Evolutionary conservation across 2,113 vertebrate genomes (phyloP), one percentile per base, ranked within the genome.

Genomic region (Polyodon spathula): DNA sequence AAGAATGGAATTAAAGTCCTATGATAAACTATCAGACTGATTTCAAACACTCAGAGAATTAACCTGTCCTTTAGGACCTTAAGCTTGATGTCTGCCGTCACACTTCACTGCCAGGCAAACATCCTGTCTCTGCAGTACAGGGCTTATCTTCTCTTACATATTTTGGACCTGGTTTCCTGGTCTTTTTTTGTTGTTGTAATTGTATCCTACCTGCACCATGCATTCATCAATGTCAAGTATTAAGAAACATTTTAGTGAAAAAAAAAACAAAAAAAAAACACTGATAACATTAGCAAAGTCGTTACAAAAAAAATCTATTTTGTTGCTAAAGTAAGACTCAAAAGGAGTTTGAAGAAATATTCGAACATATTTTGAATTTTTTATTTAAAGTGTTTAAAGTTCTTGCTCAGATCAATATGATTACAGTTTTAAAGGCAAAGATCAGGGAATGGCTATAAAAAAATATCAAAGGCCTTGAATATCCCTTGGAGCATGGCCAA

Each of bases 211-310:
- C 80, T 86, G 84, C 87, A 91, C 81, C 74, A 84, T 76, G 77
- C 87, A 88, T 90, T 87, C 82, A 87, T 90, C 88, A 91, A 83
- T 48, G 81, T 88, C 88, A 86, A 78, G 76, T 81, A 66, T 80
- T 84, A 80, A 76, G 83, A 76, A 81, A 70, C 73, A 69, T 79
- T 81, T 77, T 79, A 60, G 54, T 52, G 46, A 61, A 55, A 66
- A 69, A 70, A 70, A 80, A 74, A 27, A 27, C 59, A 55, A 66
- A 69, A 70, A 70, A 80, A 74, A 27, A 27, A 1, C 27, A 73
- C 58, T 70, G 71, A 38, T 27, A 55, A 55, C 3, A 55, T 55
- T 55, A 55, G 14, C 53, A 55, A 17, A 50, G 48, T 50, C 15
- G 48, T 50, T 78, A 74, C 68, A 72, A 63, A 73, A 54, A 77